These are phyloP conservation scores for Neria commutata DNA, from an alignment of 2,888 invertebrate genomes.

Conservation along the genomic window DNA sequence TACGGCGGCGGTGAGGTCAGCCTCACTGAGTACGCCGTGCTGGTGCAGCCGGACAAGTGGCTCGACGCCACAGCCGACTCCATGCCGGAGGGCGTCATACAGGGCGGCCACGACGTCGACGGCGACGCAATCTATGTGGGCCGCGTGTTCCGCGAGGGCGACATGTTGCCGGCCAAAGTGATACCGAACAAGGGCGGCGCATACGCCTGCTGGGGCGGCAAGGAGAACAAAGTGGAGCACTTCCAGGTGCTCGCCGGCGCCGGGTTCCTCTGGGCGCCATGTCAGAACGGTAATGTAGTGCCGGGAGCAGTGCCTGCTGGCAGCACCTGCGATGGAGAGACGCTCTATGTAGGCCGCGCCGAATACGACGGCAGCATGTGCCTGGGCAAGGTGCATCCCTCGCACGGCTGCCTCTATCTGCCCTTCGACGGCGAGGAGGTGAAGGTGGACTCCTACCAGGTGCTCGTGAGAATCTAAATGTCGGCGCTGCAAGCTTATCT, in stretches of 20 bases:
- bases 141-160: constrained; percentile 42
- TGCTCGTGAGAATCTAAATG: constrained; percentile 64
- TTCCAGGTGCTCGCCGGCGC: constrained; percentile 60
- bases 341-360: constrained; percentile 65
- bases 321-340: constrained; percentile 63
- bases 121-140: constrained; percentile 48
- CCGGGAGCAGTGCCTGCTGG: constrained; percentile 50
- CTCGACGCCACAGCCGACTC: constrained; percentile 39
- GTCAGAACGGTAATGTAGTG: constrained; percentile 39
- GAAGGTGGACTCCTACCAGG: constrained; percentile 71
- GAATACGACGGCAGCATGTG: constrained; percentile 60
- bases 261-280: constrained; percentile 47
- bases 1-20: constrained; percentile 61
- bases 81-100: constrained; percentile 46
- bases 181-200: constrained; percentile 65
- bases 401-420: constrained; percentile 70
- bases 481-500: too few species aligned
- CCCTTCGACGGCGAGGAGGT: constrained; percentile 73
- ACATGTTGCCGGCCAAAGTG: constrained; percentile 67
- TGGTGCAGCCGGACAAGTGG: constrained; percentile 48
- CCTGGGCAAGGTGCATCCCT: constrained; percentile 67
- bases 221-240: constrained; percentile 63
- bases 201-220: constrained; percentile 64
- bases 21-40: constrained; percentile 61
- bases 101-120: constrained; percentile 44